A percentile compares a stretch with the other conserved stretches of the same genome.
Conservation (phyloP, 2,888 invertebrate genomes). For the Phyllotreta cruciferae region DNA sequence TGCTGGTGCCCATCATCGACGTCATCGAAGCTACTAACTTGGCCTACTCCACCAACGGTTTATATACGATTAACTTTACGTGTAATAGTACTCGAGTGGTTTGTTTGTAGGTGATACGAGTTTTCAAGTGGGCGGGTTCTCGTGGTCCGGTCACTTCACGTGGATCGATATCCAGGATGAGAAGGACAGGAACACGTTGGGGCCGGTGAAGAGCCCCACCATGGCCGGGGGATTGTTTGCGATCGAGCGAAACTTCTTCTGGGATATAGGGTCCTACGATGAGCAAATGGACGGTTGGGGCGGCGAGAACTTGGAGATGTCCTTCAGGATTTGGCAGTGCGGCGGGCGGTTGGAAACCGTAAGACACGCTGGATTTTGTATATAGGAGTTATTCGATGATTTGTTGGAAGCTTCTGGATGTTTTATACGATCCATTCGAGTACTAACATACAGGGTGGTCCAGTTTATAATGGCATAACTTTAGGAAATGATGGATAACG, state of each 20-base stretch:
- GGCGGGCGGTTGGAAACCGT: slow-evolving; percentile 92
- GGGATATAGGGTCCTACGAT: slow-evolving; percentile 94
- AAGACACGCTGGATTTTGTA: slow-evolving; percentile 15
- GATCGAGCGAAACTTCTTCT: slow-evolving; percentile 90
- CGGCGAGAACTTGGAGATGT: slow-evolving; percentile 97
- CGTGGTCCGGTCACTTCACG: slow-evolving; percentile 91
- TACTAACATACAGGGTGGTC: too few species aligned
- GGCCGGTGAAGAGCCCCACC: slow-evolving; percentile 85
- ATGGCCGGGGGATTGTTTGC: slow-evolving; percentile 99
- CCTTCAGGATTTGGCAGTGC: slow-evolving; percentile 89
- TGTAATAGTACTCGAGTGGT: slow-evolving; percentile 16
- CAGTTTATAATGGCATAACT: too few species aligned
- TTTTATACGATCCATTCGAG: too few species aligned
- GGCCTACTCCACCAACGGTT: slow-evolving; percentile 73
- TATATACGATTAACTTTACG: slow-evolving; percentile 35
- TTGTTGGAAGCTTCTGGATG: too few species aligned
- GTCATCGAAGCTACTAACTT: slow-evolving; percentile 84
- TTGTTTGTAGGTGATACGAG: slow-evolving; percentile 54
- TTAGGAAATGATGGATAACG: too few species aligned
- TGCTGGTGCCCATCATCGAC: slow-evolving; percentile 94
- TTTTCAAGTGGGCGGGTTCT: slow-evolving; percentile 80
- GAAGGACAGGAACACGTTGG: slow-evolving; percentile 67
- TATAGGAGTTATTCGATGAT: neutral
- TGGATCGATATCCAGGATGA: slow-evolving; percentile 82
- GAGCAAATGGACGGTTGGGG: slow-evolving; percentile 98